phyloP scores from a whole-genome alignment of 64 coral and sea anemone species.

The Catalaphyllia jardinei region DNA sequence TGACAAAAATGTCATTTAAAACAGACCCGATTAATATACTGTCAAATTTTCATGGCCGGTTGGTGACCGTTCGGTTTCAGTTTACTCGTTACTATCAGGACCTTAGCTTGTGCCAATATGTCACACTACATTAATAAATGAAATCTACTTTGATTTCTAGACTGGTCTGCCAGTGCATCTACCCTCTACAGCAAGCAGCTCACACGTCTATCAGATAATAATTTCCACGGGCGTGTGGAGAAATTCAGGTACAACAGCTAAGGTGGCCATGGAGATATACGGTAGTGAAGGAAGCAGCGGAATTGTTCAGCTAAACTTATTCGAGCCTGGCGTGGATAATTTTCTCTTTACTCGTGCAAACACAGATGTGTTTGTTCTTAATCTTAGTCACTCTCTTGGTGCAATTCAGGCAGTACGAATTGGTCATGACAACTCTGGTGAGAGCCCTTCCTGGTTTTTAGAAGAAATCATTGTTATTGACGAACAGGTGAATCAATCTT shows the following conservation, averaged over 20 bases:
- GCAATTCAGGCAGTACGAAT: constrained; percentile 22
- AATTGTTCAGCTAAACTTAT: not conserved
- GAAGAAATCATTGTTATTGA: constrained; percentile 41
- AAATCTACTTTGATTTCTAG: not conserved
- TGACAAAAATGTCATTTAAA: no score
- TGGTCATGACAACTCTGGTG: constrained; percentile 59
- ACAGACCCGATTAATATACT: no score
- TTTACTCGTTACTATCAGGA: not conserved
- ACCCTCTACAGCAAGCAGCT: not conserved
- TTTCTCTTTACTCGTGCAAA: constrained; percentile 30
- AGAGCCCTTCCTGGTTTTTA: constrained; percentile 53
- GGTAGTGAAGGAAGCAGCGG: constrained; percentile 44
- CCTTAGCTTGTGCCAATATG: no score
- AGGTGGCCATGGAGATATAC: constrained; percentile 54
- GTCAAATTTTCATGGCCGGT: no score
- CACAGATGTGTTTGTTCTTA: constrained; percentile 46
- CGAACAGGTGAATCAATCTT: not conserved
- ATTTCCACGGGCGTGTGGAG: constrained; percentile 70
- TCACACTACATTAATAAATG: no score
- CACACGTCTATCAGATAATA: constrained; percentile 54
- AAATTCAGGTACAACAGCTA: constrained; percentile 60
- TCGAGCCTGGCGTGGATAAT: not conserved
- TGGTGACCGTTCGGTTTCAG: no score
- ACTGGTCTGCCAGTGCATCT: constrained; percentile 19
- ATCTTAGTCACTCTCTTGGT: constrained; percentile 36